phyloP scores from a whole-genome alignment of 2,113 vertebrate species.

The Pleuronectes platessa region DNA sequence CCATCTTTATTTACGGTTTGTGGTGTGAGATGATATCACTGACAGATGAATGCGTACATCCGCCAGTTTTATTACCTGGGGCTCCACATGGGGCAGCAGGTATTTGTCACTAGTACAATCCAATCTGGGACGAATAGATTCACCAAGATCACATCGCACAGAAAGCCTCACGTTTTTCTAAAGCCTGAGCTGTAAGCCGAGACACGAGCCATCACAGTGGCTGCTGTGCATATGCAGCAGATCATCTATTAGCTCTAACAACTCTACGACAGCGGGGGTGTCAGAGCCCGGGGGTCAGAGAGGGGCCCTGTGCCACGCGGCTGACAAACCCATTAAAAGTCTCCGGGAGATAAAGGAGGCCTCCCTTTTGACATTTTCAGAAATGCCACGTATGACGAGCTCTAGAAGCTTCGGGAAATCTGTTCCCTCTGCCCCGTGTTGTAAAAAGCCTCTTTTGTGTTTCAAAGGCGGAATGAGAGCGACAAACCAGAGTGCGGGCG shows the following conservation, averaged over 20 bases:
- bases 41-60: too few species aligned
- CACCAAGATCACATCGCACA: too few species aligned
- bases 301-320: conserved; percentile 38
- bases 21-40: too few species aligned
- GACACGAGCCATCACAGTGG: conserved; percentile 5
- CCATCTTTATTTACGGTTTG: too few species aligned
- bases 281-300: conserved; percentile 22
- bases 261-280: neutral
- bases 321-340: conserved; percentile 62
- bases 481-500: conserved; percentile 58
- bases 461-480: conserved; percentile 54
- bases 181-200: conserved; percentile 8
- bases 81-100: too few species aligned
- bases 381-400: conserved; percentile 69
- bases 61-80: too few species aligned
- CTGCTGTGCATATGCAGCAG: conserved; percentile 1
- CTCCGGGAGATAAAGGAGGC: conserved; percentile 56
- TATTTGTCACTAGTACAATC: too few species aligned
- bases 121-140: too few species aligned
- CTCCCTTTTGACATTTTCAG: conserved; percentile 65
- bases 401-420: conserved; percentile 60
- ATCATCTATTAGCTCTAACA: conserved; percentile 40
- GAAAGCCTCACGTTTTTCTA: too few species aligned
- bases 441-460: conserved; percentile 49
- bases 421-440: conserved; percentile 46